These are phyloP conservation scores for Brienomyrus brachyistius DNA, from an alignment of 2,113 vertebrate genomes.

Conservation along the genomic window DNA sequence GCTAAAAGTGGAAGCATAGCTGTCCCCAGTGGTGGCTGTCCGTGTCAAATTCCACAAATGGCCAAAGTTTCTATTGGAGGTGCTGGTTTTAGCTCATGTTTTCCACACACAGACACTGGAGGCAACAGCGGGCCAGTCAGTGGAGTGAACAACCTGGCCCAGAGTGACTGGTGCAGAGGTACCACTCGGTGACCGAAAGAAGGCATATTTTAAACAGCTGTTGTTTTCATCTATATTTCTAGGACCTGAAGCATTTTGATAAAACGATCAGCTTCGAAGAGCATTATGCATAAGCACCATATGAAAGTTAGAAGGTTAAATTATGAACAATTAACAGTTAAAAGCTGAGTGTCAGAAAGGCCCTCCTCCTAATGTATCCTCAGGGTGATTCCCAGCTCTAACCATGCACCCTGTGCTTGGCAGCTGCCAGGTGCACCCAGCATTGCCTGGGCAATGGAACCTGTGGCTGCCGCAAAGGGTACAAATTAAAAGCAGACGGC, in stretches of 20 bases:
- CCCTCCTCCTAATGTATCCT: not conserved
- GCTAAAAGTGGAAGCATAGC: not conserved
- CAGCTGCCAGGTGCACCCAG: conserved; percentile 77
- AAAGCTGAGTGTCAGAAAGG: not conserved
- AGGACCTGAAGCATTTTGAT: not conserved
- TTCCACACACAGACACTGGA: not conserved
- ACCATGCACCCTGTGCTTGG: not conserved
- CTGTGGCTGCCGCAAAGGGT: conserved; percentile 82
- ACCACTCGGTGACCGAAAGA: not conserved
- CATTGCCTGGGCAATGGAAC: conserved; percentile 72
- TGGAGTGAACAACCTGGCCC: not conserved
- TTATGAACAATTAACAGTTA: not conserved
- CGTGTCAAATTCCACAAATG: not conserved
- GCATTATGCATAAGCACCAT: not conserved
- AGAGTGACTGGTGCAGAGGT: not conserved
- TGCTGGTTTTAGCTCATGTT: not conserved
- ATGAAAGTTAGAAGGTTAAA: not conserved
- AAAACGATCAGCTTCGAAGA: not conserved
- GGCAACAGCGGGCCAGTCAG: not conserved
- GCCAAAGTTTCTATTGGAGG: not conserved
- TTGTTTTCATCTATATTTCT: not conserved
- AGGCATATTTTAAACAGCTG: not conserved
- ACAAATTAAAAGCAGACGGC: conserved; percentile 78
- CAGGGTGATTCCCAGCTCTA: not conserved
- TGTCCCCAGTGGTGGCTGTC: not conserved